Evolutionary conservation across 2,113 vertebrate genomes (phyloP).

Genomic region (Hippocampus abdominalis): DNA sequence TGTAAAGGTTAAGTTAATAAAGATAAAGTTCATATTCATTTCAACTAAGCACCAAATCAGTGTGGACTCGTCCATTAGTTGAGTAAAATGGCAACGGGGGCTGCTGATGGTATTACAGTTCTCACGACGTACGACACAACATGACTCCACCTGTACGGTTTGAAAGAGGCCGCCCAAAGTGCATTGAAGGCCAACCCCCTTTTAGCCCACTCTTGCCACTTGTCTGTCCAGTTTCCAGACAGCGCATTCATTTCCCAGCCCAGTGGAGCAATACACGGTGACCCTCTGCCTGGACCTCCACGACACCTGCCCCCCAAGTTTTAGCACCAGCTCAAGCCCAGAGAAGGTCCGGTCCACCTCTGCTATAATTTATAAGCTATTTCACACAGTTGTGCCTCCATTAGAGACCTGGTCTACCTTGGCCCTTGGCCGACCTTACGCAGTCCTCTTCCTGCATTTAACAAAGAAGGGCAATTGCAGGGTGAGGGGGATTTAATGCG

Average conservation of each 20-base stretch:
- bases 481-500: constrained; percentile 12
- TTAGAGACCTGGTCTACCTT: constrained; percentile 51
- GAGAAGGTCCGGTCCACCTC: constrained; percentile 49
- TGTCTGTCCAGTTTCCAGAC: constrained; percentile 62
- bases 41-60: constrained; percentile 23
- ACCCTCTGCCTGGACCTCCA: constrained; percentile 64
- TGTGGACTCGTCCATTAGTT: not conserved
- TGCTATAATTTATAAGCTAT: constrained; percentile 70
- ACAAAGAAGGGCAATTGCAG: constrained; percentile 42
- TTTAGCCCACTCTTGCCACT: constrained; percentile 56
- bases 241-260: constrained; percentile 72
- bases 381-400: constrained; percentile 71
- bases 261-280: constrained; percentile 70
- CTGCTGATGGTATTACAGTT: constrained; percentile 1
- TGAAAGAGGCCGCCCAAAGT: constrained; percentile 45
- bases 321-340: constrained; percentile 40
- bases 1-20: too few relatives aligned
- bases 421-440: constrained; percentile 70
- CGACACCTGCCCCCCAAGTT: constrained; percentile 43
- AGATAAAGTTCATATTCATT: constrained; percentile 24
- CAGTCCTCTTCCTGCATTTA: constrained; percentile 60
- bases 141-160: constrained; percentile 43
- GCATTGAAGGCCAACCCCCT: constrained; percentile 53
- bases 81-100: not conserved
- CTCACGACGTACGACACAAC: constrained; percentile 5